Conservation (phyloP, 2,113 vertebrate species). For the Chamaea fasciata region DNA sequence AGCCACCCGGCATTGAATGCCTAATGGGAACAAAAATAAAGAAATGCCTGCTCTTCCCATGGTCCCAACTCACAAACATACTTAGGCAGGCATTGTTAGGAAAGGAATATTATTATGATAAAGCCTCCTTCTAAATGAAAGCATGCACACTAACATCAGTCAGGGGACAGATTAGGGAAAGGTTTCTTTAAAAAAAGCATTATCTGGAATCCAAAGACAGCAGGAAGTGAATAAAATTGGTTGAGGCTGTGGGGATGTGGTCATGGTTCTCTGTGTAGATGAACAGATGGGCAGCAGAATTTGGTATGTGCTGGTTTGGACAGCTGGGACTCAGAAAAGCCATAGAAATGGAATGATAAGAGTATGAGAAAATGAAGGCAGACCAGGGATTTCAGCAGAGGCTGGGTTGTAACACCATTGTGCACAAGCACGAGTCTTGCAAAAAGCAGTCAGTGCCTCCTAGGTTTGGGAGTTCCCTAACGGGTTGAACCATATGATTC, state of each 20-base stretch:
- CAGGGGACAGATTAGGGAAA: not conserved
- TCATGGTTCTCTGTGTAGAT: not conserved
- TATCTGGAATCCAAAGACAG: constrained; percentile 39
- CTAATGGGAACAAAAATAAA: not conserved
- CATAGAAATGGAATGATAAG: not conserved
- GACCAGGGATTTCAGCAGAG: not conserved
- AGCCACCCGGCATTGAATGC: not conserved
- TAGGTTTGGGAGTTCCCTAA: not conserved
- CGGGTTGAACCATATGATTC: accelerated
- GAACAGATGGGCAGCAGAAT: constrained; percentile 57
- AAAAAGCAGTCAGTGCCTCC: not conserved
- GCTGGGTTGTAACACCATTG: not conserved
- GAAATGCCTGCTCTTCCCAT: not conserved
- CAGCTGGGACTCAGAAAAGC: constrained; percentile 18
- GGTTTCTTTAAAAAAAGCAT: not conserved
- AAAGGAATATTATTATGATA: not conserved
- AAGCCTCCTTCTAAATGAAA: not conserved
- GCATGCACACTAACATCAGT: not conserved
- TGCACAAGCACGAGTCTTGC: not conserved
- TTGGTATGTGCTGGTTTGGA: not conserved
- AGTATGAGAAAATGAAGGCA: not conserved
- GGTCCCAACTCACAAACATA: not conserved
- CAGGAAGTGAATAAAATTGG: constrained; percentile 50
- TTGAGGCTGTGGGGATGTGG: constrained; percentile 46
- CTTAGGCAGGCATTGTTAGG: not conserved